Evolutionary conservation across 2,113 vertebrate genomes (phyloP).

Genomic region (Aramus guarauna): DNA sequence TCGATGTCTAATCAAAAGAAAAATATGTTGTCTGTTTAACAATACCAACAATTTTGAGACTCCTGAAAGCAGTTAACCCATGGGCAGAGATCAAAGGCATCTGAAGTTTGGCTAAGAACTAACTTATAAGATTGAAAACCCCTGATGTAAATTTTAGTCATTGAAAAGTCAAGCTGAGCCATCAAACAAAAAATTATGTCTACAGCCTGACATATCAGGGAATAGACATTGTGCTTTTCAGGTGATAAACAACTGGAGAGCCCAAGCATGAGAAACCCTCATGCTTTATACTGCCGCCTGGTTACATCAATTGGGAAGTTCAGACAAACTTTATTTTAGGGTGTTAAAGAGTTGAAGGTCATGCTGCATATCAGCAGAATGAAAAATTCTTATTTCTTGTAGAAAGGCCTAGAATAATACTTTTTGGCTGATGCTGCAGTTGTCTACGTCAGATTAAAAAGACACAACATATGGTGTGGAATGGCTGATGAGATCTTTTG

Average conservation of each 20-base stretch:
- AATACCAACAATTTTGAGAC: slow-evolving; percentile 27
- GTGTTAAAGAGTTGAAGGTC: slow-evolving; percentile 8
- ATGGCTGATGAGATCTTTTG: not conserved
- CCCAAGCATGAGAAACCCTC: not conserved
- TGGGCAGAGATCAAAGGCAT: slow-evolving; percentile 8
- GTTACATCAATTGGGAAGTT: not conserved
- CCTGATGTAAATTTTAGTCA: slow-evolving; percentile 28
- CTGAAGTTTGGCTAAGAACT: not conserved
- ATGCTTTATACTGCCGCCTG: not conserved
- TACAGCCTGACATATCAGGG: slow-evolving; percentile 18
- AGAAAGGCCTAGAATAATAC: not conserved
- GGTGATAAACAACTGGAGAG: slow-evolving; percentile 22
- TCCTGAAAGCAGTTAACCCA: slow-evolving; percentile 19
- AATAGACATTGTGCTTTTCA: not conserved
- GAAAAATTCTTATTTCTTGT: not conserved
- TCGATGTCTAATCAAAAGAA: slow-evolving; percentile 59
- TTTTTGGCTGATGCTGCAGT: not conserved
- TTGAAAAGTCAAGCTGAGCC: slow-evolving; percentile 34
- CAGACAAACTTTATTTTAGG: not conserved
- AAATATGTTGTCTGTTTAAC: slow-evolving; percentile 68
- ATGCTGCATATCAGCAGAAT: not conserved
- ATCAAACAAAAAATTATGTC: slow-evolving; percentile 20
- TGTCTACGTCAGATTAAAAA: not conserved
- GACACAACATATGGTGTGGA: not conserved
- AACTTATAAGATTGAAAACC: not conserved